Base-by-base conservation (phyloP, 2,888 invertebrate species). In the Blastobasis lacticolella region DNA sequence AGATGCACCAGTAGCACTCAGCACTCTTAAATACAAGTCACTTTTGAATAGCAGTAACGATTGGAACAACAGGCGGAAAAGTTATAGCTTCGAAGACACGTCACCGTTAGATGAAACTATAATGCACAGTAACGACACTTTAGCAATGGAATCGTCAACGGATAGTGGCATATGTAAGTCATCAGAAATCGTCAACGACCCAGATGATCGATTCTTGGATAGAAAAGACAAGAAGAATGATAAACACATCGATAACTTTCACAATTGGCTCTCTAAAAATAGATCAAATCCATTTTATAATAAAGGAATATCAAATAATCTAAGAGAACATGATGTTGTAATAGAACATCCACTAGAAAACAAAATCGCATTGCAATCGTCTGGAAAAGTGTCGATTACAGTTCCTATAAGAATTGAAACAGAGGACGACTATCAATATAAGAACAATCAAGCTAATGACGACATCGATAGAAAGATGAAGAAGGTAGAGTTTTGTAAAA, bases 401-500 rank as follows among this genome's bases (percentile, higher is more conserved):
- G 71, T 88, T 56, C 85, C 88, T 36, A 67, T 79, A 42, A 76
- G 75, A 40, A 60, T 79, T 43, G 80, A 81, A 65, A 63, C 60
- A n/a, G 74, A 75, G 46, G 67, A 69, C 51, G 73, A 73, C 40
- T 62, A 67, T 50, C 63, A 67, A 55, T 60, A 59, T 61, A 78
- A 58, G 58, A 73, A 59, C 57, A 68, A 53, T 55, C 74, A 68
- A 49, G 53, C 45, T 0, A 77, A 68, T 55, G 86, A 86, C 53
- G 83, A 84, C 45, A 63, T 57, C 53, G 87, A 87, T 48, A 84
- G 87, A 61, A 90, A 87, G 70, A 83, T 89, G 1, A 94, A 95
- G 73, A 94, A 91, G 77, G 95, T 96, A 0, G 95, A 93, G 66
- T 96, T 96, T 76, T 94, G 95, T 71, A 95, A 95, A 83, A 95